Conservation (phyloP, 2,113 vertebrate genomes). For the Dasypus novemcinctus region DNA sequence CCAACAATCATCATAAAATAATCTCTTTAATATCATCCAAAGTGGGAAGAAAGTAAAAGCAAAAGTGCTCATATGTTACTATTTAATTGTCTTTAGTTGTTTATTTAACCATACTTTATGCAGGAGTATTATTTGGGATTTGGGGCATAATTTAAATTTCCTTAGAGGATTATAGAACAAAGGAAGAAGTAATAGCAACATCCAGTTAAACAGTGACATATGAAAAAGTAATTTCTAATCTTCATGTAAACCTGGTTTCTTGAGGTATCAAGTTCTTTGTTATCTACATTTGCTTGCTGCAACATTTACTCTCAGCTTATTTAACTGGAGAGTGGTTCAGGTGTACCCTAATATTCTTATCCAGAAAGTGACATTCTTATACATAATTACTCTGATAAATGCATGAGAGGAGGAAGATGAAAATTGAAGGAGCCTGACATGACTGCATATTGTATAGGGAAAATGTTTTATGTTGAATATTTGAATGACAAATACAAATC, state of each 20-base stretch:
- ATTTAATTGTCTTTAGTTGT: background rate
- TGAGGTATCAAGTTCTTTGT: background rate
- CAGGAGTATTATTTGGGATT: background rate
- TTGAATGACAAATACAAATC: background rate
- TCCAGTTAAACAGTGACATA: background rate
- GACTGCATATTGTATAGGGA: background rate
- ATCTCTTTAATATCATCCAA: background rate
- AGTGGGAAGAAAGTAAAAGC: background rate
- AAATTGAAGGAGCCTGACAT: background rate
- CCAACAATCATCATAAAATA: background rate
- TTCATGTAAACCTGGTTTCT: background rate
- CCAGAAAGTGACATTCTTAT: background rate
- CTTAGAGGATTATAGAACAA: background rate
- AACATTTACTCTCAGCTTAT: background rate
- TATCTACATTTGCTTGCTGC: background rate
- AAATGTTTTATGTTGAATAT: background rate
- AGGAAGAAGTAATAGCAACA: background rate
- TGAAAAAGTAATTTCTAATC: background rate
- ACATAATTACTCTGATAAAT: background rate
- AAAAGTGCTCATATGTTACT: background rate
- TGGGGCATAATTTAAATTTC: slow-evolving; percentile 23
- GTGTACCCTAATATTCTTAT: background rate
- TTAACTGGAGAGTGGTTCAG: background rate
- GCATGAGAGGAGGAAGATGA: background rate
- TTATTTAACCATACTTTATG: slow-evolving; percentile 22